These are phyloP conservation scores for Centropyge bicolor DNA, from an alignment of 2,797 vertebrate species.

Conservation along the genomic window DNA sequence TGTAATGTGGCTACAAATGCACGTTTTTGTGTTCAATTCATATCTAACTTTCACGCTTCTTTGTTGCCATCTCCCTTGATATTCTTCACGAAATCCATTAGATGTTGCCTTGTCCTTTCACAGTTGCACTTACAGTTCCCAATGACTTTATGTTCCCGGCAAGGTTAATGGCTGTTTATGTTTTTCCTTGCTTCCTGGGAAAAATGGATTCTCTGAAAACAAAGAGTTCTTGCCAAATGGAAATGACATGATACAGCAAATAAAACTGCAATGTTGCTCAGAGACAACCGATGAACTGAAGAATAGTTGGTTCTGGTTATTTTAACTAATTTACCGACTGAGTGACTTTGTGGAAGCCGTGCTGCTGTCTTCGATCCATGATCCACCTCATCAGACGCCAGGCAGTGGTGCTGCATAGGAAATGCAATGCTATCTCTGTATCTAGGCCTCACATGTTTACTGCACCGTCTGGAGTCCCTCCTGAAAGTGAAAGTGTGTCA, in stretches of 20 bases:
- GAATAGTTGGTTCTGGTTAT: conserved; percentile 21
- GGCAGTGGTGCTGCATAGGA: conserved; percentile 27
- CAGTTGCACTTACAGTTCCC: conserved; percentile 11
- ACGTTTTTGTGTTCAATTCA: background rate
- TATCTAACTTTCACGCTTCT: background rate
- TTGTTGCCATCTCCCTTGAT: conserved; percentile 10
- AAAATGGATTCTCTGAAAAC: conserved; percentile 14
- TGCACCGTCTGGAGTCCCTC: conserved; percentile 71
- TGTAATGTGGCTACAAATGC: background rate
- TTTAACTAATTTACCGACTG: conserved; percentile 35
- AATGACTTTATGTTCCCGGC: background rate
- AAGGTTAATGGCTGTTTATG: conserved; percentile 1
- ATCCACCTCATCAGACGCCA: conserved; percentile 44
- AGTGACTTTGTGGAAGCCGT: conserved; percentile 5
- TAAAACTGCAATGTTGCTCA: background rate
- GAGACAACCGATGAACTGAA: conserved; percentile 6
- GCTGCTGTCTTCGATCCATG: conserved; percentile 6
- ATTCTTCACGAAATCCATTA: conserved; percentile 19
- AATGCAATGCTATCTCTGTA: conserved; percentile 62
- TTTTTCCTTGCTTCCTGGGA: conserved; percentile 46
- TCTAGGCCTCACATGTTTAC: conserved; percentile 78
- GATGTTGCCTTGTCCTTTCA: conserved; percentile 6
- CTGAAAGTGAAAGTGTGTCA: conserved; percentile 82
- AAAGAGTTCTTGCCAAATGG: conserved; percentile 8
- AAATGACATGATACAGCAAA: conserved; percentile 25